Base-by-base conservation (phyloP, 2,113 vertebrate genomes). In the Erpornis zantholeuca region DNA sequence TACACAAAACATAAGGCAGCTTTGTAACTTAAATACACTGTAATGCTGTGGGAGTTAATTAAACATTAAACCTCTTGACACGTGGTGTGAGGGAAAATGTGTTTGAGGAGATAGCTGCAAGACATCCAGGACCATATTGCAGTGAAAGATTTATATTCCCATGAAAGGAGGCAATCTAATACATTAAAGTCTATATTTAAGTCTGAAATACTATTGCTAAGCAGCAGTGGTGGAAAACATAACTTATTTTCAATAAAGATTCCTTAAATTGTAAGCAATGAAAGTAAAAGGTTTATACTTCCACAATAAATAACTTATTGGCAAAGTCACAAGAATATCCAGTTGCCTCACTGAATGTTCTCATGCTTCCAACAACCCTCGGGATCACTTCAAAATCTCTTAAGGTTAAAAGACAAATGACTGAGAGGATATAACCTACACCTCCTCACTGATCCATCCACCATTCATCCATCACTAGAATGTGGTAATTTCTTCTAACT, bases 51-150 rank as follows among this genome's bases (percentile, higher is more conserved):
- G 93, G 91, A 95, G 92, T 94, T 97, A 96, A 96, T 96, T 94
- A 97, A 96, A 96, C 94, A 97, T 94, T 95, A 94, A 93, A 96
- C 96, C 94, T 94, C 88, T 95, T 97, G 96, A 96, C 96, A 97
- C 92, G 92, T 84, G 86, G 86, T 90, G 88, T 95, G 92, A 97
- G 69, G 72, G 87, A 91, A 96, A 96, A 93, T 91, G 90, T 93
- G 92, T 86, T 96, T 92, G 72, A 95, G 79, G 85, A 96, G 95
- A 96, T 95, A 97, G 92, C 93, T 96, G 93, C 92, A 95, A 96
- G 96, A 97, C 96, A 94, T 88, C 59, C 90, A 94, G 94, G 88
- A 92, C 92, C 96, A 94, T 93, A 95, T 61, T 96, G 93, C 91
- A 92, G 70, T 80, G 89, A 85, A 94, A 91, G 95, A 96, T 95